Evolutionary conservation across 2,113 vertebrate species (phyloP).

Genomic region (Nerophis lumbriciformis): DNA sequence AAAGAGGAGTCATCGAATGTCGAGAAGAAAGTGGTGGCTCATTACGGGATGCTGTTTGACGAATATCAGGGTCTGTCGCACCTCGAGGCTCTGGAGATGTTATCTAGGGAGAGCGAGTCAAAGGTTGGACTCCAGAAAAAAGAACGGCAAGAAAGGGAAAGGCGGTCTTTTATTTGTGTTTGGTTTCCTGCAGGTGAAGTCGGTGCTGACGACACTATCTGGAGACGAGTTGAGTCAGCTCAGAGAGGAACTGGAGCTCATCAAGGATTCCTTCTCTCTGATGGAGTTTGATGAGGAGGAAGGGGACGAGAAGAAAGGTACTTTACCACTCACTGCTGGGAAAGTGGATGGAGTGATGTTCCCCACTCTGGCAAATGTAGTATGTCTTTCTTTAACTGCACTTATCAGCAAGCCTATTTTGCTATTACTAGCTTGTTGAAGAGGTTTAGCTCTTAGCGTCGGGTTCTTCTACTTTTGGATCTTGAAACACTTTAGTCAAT

Average conservation of each 20-base stretch:
- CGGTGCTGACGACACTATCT: conserved; percentile 77
- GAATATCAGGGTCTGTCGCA: conserved; percentile 95
- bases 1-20: conserved; percentile 67
- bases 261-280: conserved; percentile 85
- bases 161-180: neutral
- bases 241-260: conserved; percentile 75
- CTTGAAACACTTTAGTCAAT: too few relatives aligned
- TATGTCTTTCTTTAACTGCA: too few relatives aligned
- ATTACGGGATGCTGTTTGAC: conserved; percentile 96
- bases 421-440: too few relatives aligned
- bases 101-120: conserved; percentile 90
- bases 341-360: too few relatives aligned
- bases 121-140: conserved; percentile 74
- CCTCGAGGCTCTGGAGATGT: conserved; percentile 94
- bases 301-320: conserved; percentile 83
- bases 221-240: conserved; percentile 77
- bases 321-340: too few relatives aligned
- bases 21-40: conserved; percentile 76
- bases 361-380: too few relatives aligned
- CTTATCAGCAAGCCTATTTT: too few relatives aligned
- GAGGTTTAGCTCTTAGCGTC: too few relatives aligned
- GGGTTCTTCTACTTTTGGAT: too few relatives aligned
- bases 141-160: neutral
- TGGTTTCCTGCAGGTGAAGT: conserved; percentile 77
- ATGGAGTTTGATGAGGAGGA: conserved; percentile 92